Evolutionary conservation across 35 echinoderm and acorn worm species (phyloP), one percentile per base, ranked within the genome.

Genomic region (Chiridota heheva): DNA sequence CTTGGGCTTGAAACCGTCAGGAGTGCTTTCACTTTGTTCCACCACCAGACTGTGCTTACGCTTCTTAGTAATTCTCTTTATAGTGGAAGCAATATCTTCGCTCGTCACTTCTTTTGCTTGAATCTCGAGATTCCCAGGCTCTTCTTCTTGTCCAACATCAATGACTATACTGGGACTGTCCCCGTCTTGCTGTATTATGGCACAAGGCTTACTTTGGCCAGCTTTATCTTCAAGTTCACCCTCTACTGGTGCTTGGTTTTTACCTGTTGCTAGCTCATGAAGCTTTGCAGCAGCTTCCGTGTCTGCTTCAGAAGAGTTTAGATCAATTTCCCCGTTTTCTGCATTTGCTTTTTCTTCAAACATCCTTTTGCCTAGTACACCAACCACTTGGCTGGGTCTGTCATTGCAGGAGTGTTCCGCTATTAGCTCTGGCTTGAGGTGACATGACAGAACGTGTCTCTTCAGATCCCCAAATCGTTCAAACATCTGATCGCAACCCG

Each of bases 371-470:
- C 37, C 25, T 42, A 8, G 4, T n/a, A 31, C 15, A 17, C 3
- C 10, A 13, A 13, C 48, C 48, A 10, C 48, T 53, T 53, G 10
- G 22, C 48, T 53, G 48, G 10, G 22, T 53, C 48, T 13, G 22
- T 22, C 10, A 22, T 13, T 10, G 48, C 48, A 22, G 48, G 22
- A 53, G 22, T 22, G 33, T 31, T 82, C 43, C 16, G 63, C 36
- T 3, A 70, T 36, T 4, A 84, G 44, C 5, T 41, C 30, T 31
- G 70, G 67, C 32, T 78, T 69, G 29, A 93, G 73, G 60, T 96
- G 92, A 6, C 49, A 24, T 13, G 60, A 42, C 31, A 45, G 38
- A 24, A 90, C 83, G 78, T 96, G 92, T 13, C 67, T 73, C 51
- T 72, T 86, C 3, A 96, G 45, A 15, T 77, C 82, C 10, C 38